Evolutionary conservation across 2,888 invertebrate species (phyloP), one percentile per base, ranked within the genome.

Genomic region (Amblyjoppa proteus): DNA sequence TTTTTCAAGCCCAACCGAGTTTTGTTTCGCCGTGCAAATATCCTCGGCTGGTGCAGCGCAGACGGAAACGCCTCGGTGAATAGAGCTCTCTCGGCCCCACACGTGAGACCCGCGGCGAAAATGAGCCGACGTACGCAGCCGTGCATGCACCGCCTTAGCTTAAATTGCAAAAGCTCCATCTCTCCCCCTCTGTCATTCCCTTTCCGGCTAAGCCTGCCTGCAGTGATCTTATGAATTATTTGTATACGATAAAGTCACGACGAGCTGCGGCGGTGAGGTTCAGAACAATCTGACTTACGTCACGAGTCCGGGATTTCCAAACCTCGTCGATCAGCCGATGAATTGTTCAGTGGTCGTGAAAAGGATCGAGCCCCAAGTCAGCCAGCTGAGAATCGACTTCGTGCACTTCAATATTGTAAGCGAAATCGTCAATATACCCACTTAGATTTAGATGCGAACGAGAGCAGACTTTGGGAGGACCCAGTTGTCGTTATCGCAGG

Each of bases 381-480:
- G 97, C 92, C 98, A 98, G 94, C 94, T 98, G 66, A 95, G 97
- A 89, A 95, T 98, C 28, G 98, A 98, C 93, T 97, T 98, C 91
- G 94, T 97, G 73, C 97, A 98, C 93, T 98, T 98, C 91, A 97
- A 96, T 91, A 95, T 98, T 94, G 97, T 97, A 92, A 96, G 96
- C 45, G 56, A 71, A 25, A 77, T 75, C 6, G 11, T 58, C 58
- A 0, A 61, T 80, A 11, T 41, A 71, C 20, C 74, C 81, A 49
- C 64, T 87, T 83, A 49, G 9, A 31, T 64, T 34, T 64, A 64
- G 31, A 16, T 7, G 61, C 31, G 28, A 61, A 61, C 31, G 31
- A 3, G 45, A 45, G 4, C 3, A 13, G 45, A 45, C 11, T 45
- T 13, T 45, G 45, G 13, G 45, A 3, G 11, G 2, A 13, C 45